phyloP scores from a whole-genome alignment of 2,888 invertebrate species.

The Cryptops parisi region DNA sequence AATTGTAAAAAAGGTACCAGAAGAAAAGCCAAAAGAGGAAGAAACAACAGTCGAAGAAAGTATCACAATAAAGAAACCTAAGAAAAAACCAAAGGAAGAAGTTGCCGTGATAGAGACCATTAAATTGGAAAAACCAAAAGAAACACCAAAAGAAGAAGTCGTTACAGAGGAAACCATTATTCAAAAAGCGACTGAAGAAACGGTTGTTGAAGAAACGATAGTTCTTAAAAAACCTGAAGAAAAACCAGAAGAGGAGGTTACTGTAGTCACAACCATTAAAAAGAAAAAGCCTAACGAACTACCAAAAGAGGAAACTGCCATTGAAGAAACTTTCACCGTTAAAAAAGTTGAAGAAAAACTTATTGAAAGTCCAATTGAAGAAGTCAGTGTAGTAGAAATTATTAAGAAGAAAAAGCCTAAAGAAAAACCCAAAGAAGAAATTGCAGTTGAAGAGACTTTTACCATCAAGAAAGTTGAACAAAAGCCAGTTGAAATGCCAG shows the following conservation, averaged over 20 bases:
- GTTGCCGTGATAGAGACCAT: background rate
- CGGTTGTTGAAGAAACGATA: slow-evolving; percentile 3
- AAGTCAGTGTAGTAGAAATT: slow-evolving; percentile 19
- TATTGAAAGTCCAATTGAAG: background rate
- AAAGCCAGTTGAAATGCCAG: background rate
- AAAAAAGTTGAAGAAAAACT: background rate
- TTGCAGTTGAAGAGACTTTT: background rate
- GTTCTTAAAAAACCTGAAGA: slow-evolving; percentile 1
- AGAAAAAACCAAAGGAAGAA: slow-evolving; percentile 1
- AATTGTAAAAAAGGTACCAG: background rate
- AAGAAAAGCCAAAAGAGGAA: slow-evolving; percentile 5
- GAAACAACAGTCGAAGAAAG: background rate
- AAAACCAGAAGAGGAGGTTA: background rate
- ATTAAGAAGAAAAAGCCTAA: slow-evolving; percentile 21
- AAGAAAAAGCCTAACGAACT: slow-evolving; percentile 15
- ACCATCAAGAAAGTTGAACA: slow-evolving; percentile 5
- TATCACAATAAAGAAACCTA: background rate
- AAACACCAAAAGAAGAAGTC: background rate
- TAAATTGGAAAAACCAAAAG: background rate
- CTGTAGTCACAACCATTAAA: background rate
- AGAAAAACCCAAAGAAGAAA: slow-evolving; percentile 12
- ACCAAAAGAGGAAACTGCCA: slow-evolving; percentile 18
- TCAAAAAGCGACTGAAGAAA: slow-evolving; percentile 14
- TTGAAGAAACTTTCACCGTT: slow-evolving; percentile 15
- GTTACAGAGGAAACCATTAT: background rate